phyloP scores from a whole-genome alignment of 2,797 vertebrate species.

The Megalops cyprinoides region DNA sequence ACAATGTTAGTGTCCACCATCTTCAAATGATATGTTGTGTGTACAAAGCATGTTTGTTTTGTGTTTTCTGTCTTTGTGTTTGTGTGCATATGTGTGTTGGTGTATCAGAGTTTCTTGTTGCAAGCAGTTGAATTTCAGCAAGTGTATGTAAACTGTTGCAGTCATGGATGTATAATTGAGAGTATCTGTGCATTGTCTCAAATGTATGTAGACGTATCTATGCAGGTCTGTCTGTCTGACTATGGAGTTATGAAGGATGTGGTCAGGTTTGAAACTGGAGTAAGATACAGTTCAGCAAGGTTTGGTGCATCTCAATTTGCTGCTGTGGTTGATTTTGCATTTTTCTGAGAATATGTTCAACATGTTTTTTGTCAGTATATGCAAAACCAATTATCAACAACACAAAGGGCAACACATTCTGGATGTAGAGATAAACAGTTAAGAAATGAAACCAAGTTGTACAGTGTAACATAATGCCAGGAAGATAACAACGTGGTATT shows the following conservation, averaged over 20 bases:
- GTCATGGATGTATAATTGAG: too few species aligned
- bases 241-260: constrained; percentile 16
- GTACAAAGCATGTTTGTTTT: not conserved
- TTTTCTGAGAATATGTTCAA: not conserved
- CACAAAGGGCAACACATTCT: not conserved
- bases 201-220: not conserved
- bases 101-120: not conserved
- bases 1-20: too few species aligned
- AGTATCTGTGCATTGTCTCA: too few species aligned
- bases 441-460: not conserved
- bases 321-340: constrained; percentile 7
- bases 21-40: not conserved
- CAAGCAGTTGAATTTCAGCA: too few species aligned
- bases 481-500: not conserved
- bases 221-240: not conserved
- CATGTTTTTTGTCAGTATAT: not conserved
- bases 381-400: not conserved
- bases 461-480: not conserved
- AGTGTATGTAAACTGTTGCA: too few species aligned
- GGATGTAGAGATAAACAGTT: not conserved
- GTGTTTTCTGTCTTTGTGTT: not conserved
- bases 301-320: constrained; percentile 6
- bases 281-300: constrained; percentile 15
- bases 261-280: constrained; percentile 14
- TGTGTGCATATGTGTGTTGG: not conserved